Conservation (phyloP, 2,113 vertebrate genomes). For the Cavia porcellus region DNA sequence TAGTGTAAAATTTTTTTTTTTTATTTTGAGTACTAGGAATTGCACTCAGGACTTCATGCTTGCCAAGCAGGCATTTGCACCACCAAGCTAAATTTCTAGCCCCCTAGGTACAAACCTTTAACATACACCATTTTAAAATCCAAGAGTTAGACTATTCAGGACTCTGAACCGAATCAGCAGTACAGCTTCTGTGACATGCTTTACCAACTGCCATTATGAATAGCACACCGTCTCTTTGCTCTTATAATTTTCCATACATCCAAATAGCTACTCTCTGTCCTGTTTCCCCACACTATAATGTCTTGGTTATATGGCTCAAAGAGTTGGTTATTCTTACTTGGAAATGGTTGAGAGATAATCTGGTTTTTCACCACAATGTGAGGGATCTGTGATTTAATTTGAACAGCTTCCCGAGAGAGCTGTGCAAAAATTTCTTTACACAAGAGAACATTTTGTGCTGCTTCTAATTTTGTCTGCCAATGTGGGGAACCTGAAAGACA, state of each 20-base stretch:
- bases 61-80: too few species aligned
- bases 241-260: background rate
- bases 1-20: background rate
- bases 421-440: constrained; percentile 99
- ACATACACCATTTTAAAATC: background rate
- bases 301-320: background rate
- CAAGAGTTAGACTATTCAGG: background rate
- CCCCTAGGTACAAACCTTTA: background rate
- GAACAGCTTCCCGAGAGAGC: constrained; percentile 97
- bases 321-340: constrained; percentile 89
- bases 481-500: constrained; percentile 92
- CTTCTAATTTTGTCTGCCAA: constrained; percentile 97
- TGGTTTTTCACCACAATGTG: constrained; percentile 99
- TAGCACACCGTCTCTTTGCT: background rate
- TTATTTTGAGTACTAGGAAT: too few species aligned
- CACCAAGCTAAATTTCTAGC: too few species aligned
- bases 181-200: fast-evolving
- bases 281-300: background rate
- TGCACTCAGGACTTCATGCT: too few species aligned
- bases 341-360: constrained; percentile 98
- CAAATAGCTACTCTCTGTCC: background rate
- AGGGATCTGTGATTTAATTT: constrained; percentile 99
- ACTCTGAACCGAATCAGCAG: background rate
- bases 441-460: constrained; percentile 96
- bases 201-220: background rate